A percentile compares a stretch with the other conserved stretches of the same genome.
Conservation (phyloP, 2,797 vertebrate species). For the Pelobates cultripes region DNA sequence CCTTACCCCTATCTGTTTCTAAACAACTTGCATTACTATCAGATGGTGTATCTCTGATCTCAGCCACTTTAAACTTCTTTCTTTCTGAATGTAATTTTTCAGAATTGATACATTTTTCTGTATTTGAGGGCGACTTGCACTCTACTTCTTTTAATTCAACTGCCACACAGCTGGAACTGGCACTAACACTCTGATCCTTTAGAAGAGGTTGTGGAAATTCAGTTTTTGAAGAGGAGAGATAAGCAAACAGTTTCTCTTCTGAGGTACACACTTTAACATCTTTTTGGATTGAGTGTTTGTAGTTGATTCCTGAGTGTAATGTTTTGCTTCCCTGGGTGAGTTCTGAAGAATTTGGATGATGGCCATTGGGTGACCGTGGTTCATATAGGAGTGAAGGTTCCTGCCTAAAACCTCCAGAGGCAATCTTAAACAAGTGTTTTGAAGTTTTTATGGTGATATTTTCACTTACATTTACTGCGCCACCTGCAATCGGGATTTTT, state of each 20-base stretch:
- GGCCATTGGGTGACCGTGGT: background rate
- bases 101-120: constrained; percentile 36
- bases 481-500: background rate
- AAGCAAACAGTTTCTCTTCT: background rate
- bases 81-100: constrained; percentile 80
- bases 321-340: background rate
- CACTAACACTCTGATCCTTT: constrained; percentile 45
- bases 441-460: constrained; percentile 16
- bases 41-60: constrained; percentile 41
- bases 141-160: background rate
- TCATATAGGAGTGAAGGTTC: background rate
- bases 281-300: background rate
- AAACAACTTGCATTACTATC: background rate
- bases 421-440: background rate
- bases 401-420: accelerated
- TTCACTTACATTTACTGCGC: constrained; percentile 17
- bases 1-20: constrained; percentile 23
- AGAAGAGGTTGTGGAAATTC: constrained; percentile 60
- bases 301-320: background rate
- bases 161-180: constrained; percentile 25
- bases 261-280: background rate
- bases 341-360: background rate
- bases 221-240: constrained; percentile 14
- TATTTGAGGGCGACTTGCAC: background rate
- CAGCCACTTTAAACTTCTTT: constrained; percentile 85